Evolutionary conservation across 30 jellyfish, hydroid and myxozoan genomes (phyloP).

Genomic region (Chrysaora quinquecirrha): DNA sequence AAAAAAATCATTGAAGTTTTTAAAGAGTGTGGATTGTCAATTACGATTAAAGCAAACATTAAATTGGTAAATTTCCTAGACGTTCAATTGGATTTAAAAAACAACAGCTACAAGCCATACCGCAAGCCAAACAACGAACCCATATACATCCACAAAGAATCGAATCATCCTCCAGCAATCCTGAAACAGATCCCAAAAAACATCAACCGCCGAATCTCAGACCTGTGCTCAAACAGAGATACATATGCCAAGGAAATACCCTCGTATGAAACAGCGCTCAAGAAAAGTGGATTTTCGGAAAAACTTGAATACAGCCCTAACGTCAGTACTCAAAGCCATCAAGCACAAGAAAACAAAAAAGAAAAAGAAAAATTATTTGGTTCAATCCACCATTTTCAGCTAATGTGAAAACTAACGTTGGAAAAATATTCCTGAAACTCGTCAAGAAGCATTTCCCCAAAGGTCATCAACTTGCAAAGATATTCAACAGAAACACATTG

Average conservation of each 20-base stretch:
- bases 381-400: background rate
- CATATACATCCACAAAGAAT: too few species aligned
- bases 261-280: too few species aligned
- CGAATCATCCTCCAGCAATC: too few species aligned
- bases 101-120: background rate
- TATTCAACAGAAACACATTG: slow-evolving; percentile 5
- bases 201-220: too few species aligned
- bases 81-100: background rate
- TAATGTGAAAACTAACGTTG: too few species aligned
- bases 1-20: too few species aligned
- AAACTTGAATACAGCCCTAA: background rate
- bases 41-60: background rate
- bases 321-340: background rate
- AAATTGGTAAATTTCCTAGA: too few species aligned
- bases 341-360: too few species aligned
- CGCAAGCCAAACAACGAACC: background rate
- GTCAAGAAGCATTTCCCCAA: too few species aligned
- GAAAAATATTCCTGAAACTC: too few species aligned
- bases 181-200: too few species aligned
- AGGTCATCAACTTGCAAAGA: background rate
- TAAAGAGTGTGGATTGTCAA: background rate
- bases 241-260: too few species aligned
- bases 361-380: background rate
- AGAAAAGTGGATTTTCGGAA: background rate
- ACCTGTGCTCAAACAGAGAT: background rate